Base-by-base conservation (phyloP, 2,888 invertebrate genomes). In the Lepeophtheirus nordmannii region DNA sequence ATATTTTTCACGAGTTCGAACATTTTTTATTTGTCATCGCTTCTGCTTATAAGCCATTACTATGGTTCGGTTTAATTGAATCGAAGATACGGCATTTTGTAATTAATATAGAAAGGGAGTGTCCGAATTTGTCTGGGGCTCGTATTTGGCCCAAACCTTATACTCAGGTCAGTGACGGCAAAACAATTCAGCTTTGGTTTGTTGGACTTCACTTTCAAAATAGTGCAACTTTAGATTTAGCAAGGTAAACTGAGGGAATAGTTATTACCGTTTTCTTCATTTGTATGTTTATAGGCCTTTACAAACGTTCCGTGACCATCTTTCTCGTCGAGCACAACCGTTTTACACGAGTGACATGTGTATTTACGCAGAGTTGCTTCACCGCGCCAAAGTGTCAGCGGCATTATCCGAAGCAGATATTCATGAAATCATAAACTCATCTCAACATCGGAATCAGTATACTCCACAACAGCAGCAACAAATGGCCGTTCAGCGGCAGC, bases 141-240 rank as follows among this genome's bases (percentile, higher is more conserved):
- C 20, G 63, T 14, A 63, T 63, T 22, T 63, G 63, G 63, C 63
- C 63, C 22, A 63, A 63, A 53, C 63, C 63, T 12, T 63, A 58
- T 20, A 58, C 58, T 23, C 30, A 60, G 12, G 17, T 30, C 7
- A 10, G 60, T 60, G 60, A 38, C 17, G 60, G 60, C 10, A 14
- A 30, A 30, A 38, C 20, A 17, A 22, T 37, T 60, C 63, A 63
- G 53, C 56, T 63, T 20, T 63, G 63, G 63, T 63, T 63, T 37
- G 38, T 63, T 22, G 63, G 63, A 11, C 56, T 63, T n/a, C 22
- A 22, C 11, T 63, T 46, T 38, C 53, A 56, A 53, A 53, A 63
- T n/a, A 20, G 62, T n/a, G n/a, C 37, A 37, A n/a, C 12, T 14
- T 37, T 37, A 17, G 22, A n/a, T 30, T 30, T 37, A 61, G 20